These are phyloP conservation scores for Ichneumoninae sp. DNA, from an alignment of 2,888 invertebrate species.

Conservation along the genomic window DNA sequence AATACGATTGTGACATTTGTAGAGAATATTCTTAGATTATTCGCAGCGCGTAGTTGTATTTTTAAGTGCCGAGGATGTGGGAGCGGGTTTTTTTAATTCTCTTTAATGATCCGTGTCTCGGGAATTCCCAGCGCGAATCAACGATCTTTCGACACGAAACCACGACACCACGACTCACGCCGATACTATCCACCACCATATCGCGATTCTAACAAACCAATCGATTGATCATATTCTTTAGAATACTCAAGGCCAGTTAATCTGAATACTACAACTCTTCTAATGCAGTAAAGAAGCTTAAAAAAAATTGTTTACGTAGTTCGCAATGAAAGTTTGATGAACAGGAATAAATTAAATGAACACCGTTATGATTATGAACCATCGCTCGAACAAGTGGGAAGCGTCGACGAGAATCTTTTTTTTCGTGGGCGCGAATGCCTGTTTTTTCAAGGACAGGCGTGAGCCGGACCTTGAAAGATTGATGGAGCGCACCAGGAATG, in stretches of 20 bases:
- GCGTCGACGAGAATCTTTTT: neutral
- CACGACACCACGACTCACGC: neutral
- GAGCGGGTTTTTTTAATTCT: constrained; percentile 48
- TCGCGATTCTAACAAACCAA: neutral
- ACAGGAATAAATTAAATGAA: neutral
- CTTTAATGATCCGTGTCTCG: constrained; percentile 26
- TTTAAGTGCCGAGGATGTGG: neutral
- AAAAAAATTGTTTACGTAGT: neutral
- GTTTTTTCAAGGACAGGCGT: neutral
- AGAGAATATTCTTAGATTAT: constrained; percentile 13
- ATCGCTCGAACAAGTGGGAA: neutral
- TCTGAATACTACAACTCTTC: neutral
- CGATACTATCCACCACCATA: constrained; percentile 3
- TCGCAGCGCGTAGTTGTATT: neutral
- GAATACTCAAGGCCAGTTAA: neutral
- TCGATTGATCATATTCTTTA: neutral
- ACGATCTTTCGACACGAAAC: constrained; percentile 23
- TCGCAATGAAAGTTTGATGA: neutral
- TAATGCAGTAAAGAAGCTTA: too few relatives aligned
- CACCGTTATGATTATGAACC: neutral
- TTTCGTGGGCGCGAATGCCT: neutral
- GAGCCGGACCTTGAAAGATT: neutral
- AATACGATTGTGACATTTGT: neutral
- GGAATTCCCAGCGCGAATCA: constrained; percentile 46
- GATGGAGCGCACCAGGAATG: constrained; percentile 7